Base-by-base conservation (phyloP, 2,113 vertebrate species). In the Corynorhinus townsendii region DNA sequence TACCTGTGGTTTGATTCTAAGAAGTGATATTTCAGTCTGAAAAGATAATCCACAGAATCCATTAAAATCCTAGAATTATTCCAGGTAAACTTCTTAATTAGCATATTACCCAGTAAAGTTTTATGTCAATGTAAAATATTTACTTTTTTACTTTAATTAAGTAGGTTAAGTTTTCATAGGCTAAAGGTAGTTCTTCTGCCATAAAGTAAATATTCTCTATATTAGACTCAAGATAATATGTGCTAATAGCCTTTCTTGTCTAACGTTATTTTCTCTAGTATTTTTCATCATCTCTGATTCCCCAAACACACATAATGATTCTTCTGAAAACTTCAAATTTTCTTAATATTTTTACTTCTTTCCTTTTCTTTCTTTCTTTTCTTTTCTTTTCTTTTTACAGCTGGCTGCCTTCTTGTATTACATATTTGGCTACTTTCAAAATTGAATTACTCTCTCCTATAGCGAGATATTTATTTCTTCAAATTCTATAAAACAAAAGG, bases 31-130 rank as follows among this genome's bases (percentile, higher is more conserved):
- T 85, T 35, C 16, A 20, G 24, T 64, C 83, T 95, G 52, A 81
- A 93, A 96, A 85, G 38, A 86, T 71, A 91, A 88, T 38, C 80
- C 45, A 62, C 16, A 54, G 81, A 77, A 92, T 77, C 22, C 56
- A 86, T 69, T 80, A 43, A 92, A 89, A 87, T 45, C 14, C 47
- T 79, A 81, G 83, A 93, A 92, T 59, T 38, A 80, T 47, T 76
- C 26, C 49, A 80, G 26, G 26, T 56, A 94, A 96, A 93, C 77
- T 73, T 72, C 59, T 93, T 91, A 79, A 40, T 79, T 68, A 92
- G 59, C 16, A 71, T 66, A 71, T 82, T 87, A 71, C 20, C 38
- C 30, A 80, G n/a, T 47, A 88, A 87, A 82, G 59, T 49, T 80
- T 47, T 90, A 56, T 45, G 12, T 64, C 59, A 77, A 15, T n/a